phyloP scores from a whole-genome alignment of 2,888 invertebrate species.

The Lasioglossum figueresi region DNA sequence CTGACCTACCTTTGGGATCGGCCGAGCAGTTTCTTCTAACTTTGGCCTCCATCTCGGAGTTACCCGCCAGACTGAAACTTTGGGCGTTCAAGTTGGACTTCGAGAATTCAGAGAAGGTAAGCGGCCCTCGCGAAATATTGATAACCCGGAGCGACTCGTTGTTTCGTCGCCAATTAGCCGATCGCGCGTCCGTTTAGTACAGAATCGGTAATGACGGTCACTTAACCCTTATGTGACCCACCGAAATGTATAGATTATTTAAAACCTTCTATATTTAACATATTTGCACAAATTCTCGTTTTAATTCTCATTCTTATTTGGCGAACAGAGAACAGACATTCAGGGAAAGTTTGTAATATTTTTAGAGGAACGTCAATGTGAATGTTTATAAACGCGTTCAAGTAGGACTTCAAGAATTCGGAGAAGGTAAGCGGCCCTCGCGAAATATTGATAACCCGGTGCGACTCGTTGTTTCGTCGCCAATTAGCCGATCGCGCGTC shows the following conservation, averaged over 20 bases:
- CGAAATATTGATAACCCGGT: neutral
- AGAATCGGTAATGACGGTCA: neutral
- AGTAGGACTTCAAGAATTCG: conserved; percentile 98
- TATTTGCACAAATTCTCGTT: no score
- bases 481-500: neutral
- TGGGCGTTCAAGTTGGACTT: conserved; percentile 99
- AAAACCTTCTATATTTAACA: no score
- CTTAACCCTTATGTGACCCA: no score
- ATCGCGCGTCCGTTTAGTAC: neutral
- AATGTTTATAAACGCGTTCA: no score
- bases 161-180: neutral
- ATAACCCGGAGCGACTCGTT: neutral
- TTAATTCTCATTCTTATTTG: no score
- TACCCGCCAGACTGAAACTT: conserved; percentile 95
- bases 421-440: conserved; percentile 88
- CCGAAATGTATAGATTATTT: no score
- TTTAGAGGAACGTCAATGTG: no score
- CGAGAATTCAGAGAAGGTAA: conserved; percentile 95
- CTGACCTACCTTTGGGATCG: conserved; percentile 95
- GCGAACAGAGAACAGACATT: no score
- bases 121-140: conserved; percentile 58
- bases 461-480: conserved; percentile 4
- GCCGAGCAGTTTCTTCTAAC: conserved; percentile 99
- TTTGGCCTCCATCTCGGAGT: conserved; percentile 96
- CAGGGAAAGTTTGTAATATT: no score